Conservation (phyloP, 2,113 vertebrate species). For the Dendrocopos noguchii region DNA sequence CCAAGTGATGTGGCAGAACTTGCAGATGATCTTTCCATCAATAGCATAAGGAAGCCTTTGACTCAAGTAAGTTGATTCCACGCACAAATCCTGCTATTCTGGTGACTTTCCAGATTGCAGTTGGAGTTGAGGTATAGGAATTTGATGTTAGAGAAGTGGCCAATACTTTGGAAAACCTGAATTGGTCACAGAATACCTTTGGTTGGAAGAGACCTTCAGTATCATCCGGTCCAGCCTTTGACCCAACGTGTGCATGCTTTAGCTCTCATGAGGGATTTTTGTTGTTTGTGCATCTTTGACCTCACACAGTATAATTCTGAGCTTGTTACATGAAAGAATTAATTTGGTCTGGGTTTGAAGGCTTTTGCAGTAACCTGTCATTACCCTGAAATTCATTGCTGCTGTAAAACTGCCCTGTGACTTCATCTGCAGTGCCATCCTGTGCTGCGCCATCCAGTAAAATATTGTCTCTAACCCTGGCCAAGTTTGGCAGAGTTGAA, state of each 20-base stretch:
- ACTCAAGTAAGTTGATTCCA: background rate
- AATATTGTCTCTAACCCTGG: accelerated
- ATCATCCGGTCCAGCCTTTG: too few species aligned
- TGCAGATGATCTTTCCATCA: background rate
- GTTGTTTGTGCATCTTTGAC: background rate
- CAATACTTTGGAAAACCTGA: background rate
- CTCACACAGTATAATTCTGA: background rate
- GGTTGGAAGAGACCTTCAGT: too few species aligned
- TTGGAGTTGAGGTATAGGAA: background rate
- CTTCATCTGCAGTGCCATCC: background rate
- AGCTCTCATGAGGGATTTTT: background rate
- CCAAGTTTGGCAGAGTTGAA: background rate
- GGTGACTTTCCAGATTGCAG: background rate
- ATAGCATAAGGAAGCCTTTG: background rate
- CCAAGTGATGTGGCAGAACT: background rate
- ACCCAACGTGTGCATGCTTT: background rate
- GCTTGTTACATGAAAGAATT: background rate
- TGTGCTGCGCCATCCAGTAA: background rate
- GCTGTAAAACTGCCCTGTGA: background rate
- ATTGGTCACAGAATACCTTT: too few species aligned
- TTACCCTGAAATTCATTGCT: background rate
- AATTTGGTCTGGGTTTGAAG: background rate
- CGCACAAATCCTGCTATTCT: background rate
- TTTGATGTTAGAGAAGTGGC: background rate
- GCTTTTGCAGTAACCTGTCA: background rate